Conservation (phyloP, 2,797 vertebrate species). For the Coranthus polyacanthus region DNA sequence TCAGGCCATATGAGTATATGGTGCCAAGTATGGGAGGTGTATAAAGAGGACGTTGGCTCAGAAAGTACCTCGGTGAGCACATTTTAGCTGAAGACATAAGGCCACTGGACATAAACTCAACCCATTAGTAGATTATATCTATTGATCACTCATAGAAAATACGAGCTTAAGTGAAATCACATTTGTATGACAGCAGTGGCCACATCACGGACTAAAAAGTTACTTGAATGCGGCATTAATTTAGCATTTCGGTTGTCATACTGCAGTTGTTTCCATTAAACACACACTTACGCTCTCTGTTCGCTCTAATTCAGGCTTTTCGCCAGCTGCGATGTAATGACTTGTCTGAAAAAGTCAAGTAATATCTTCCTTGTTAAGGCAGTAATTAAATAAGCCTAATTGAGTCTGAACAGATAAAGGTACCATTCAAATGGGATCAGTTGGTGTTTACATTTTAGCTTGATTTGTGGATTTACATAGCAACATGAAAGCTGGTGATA, state of each 20-base stretch:
- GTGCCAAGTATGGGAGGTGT: conserved; percentile 76
- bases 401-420: conserved; percentile 61
- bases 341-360: conserved; percentile 64
- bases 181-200: conserved; percentile 53
- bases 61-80: conserved; percentile 79
- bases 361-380: conserved; percentile 61
- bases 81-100: conserved; percentile 77
- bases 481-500: conserved; percentile 11
- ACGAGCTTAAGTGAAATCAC: conserved; percentile 54
- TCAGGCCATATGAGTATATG: conserved; percentile 70
- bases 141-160: conserved; percentile 77
- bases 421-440: conserved; percentile 62
- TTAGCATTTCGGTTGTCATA: conserved; percentile 1
- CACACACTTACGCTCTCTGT: conserved; percentile 4
- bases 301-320: conserved; percentile 16
- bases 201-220: conserved; percentile 37
- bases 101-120: conserved; percentile 75
- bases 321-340: conserved; percentile 45
- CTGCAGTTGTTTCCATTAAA: conserved; percentile 8
- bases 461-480: conserved; percentile 28
- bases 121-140: conserved; percentile 84
- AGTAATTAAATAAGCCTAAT: conserved; percentile 77
- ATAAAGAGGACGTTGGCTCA: conserved; percentile 80
- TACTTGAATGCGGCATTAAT: conserved; percentile 43
- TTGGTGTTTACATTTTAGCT: conserved; percentile 63